phyloP scores from a whole-genome alignment of 2,888 invertebrate species.

The Tetheella fluctuosa region DNA sequence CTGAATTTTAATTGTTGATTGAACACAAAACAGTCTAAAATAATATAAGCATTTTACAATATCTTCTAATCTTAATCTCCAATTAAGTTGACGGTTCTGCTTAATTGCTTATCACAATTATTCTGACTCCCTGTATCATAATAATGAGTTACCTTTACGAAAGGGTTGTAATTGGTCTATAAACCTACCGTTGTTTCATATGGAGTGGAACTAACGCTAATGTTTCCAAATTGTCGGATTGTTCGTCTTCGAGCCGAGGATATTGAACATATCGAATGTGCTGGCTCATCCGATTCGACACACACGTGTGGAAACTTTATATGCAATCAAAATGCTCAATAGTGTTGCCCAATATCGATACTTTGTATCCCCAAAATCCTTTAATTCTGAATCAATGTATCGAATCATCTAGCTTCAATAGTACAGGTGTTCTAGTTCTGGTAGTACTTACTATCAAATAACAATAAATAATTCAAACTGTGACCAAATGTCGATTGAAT shows the following conservation, averaged over 20 bases:
- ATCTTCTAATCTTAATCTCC: too few species aligned
- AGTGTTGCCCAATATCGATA: background rate
- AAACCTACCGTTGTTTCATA: background rate
- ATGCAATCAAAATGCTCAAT: constrained; percentile 2
- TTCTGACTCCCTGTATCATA: background rate
- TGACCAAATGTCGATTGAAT: background rate
- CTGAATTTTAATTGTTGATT: background rate
- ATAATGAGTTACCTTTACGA: background rate
- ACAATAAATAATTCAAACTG: background rate
- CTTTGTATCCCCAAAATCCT: background rate
- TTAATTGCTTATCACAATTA: background rate
- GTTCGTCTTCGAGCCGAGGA: constrained; percentile 2
- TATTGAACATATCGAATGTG: background rate
- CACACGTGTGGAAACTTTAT: background rate
- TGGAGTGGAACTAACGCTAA: constrained; percentile 22
- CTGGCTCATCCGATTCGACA: constrained; percentile 12
- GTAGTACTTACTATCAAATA: background rate
- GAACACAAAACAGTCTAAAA: too few species aligned
- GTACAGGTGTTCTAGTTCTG: too few species aligned
- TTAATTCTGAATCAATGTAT: background rate
- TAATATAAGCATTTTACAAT: too few species aligned
- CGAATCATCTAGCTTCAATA: background rate
- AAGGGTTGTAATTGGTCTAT: constrained; percentile 5
- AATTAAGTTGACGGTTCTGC: background rate
- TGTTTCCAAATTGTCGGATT: constrained; percentile 36